Evolutionary conservation across 1,140 invertebrate species (phyloP).

Genomic region (Aphaenogaster floridana): DNA sequence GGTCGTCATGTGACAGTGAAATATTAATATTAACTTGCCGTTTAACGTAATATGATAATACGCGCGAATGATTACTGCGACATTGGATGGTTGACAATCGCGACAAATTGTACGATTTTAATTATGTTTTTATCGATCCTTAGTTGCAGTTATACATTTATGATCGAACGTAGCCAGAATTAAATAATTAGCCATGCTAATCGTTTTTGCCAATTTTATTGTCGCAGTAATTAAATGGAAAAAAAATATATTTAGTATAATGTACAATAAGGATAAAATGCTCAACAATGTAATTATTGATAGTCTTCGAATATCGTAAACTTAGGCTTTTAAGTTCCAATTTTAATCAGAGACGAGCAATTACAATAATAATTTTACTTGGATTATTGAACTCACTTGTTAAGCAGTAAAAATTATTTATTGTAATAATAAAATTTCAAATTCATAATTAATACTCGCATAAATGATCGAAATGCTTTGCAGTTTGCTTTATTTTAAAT

Average conservation of each 20-base stretch:
- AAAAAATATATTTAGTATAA: slow-evolving; percentile 25
- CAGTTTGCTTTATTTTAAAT: background rate
- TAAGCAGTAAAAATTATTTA: background rate
- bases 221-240: background rate
- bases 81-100: background rate
- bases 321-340: background rate
- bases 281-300: slow-evolving; percentile 11
- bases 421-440: background rate
- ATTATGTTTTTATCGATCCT: background rate
- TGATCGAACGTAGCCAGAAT: background rate
- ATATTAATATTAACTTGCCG: slow-evolving; percentile 5
- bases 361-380: background rate
- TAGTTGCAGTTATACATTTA: background rate
- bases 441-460: background rate
- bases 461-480: background rate
- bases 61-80: background rate
- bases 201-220: slow-evolving; percentile 11
- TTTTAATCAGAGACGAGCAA: slow-evolving; percentile 3
- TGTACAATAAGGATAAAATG: slow-evolving; percentile 3
- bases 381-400: background rate
- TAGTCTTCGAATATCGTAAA: background rate
- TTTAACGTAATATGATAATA: background rate
- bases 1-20: background rate
- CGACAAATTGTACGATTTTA: background rate
- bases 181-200: background rate